Percentiles rank a stretch among this genome's conserved stretches.
Evolutionary conservation across 2,113 vertebrate genomes (phyloP).

Genomic region (Deroptyus accipitrinus): DNA sequence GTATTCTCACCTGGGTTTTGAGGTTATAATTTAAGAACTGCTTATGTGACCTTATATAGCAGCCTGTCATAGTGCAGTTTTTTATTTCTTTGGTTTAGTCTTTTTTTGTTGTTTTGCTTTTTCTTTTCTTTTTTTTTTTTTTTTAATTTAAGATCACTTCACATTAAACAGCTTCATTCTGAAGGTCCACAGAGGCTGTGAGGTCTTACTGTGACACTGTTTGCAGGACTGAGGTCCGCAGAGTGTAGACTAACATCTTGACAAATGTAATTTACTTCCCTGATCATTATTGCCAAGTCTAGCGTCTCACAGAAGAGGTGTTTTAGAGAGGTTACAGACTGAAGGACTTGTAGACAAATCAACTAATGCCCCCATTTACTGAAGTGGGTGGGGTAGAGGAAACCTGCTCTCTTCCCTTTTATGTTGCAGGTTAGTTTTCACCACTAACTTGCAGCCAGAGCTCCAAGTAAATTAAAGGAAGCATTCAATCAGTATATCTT

Average conservation of each 20-base stretch:
- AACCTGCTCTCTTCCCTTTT: not conserved
- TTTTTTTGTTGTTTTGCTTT: not conserved
- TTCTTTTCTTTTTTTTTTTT: not conserved
- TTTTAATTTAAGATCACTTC: not conserved
- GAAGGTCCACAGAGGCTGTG: not conserved
- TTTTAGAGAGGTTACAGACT: not conserved
- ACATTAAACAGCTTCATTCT: not conserved
- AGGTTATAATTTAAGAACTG: not conserved
- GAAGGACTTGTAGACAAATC: not conserved
- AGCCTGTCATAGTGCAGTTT: not conserved
- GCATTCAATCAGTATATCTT: not conserved
- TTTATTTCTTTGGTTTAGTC: not conserved
- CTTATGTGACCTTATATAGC: not conserved
- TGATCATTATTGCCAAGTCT: not conserved
- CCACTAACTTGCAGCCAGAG: not conserved
- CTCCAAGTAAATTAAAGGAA: not conserved
- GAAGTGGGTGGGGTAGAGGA: accelerated
- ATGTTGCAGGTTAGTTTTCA: not conserved
- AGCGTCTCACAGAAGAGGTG: not conserved
- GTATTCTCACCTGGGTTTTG: not conserved
- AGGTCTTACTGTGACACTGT: not conserved
- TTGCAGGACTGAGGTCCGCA: not conserved
- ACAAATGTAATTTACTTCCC: not conserved
- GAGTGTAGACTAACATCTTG: not conserved
- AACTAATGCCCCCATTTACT: accelerated